Percentiles rank a stretch among this genome's conserved stretches.
Conservation (phyloP, 2,113 vertebrate species). For the Dromaius novaehollandiae region DNA sequence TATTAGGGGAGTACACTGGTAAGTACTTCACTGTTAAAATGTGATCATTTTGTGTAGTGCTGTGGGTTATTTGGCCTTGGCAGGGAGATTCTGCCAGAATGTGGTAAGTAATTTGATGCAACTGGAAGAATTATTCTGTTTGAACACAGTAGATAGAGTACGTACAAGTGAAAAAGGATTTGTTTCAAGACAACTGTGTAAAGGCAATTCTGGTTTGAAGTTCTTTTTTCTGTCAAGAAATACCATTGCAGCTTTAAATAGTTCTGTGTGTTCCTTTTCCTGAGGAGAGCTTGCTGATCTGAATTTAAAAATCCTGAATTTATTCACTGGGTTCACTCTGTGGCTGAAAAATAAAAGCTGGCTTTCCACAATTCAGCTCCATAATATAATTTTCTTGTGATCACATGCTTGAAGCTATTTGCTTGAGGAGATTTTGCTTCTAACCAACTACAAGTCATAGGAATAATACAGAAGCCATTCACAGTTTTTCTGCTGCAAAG, state of each 20-base stretch:
- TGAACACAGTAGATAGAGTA: not conserved
- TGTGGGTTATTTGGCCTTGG: not conserved
- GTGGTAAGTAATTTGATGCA: not conserved
- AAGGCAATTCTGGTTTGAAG: not conserved
- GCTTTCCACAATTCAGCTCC: not conserved
- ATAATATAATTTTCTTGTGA: not conserved
- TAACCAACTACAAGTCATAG: not conserved
- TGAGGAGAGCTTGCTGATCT: not conserved
- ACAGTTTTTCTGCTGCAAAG: not conserved
- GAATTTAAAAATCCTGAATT: not conserved
- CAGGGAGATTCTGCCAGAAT: not conserved
- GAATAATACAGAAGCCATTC: not conserved
- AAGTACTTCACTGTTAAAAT: not conserved
- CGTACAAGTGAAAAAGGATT: not conserved
- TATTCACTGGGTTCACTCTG: not conserved
- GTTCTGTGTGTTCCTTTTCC: not conserved
- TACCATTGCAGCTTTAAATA: not conserved
- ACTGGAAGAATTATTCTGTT: not conserved
- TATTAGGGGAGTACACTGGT: conserved; percentile 97
- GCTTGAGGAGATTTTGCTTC: not conserved
- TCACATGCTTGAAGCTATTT: not conserved
- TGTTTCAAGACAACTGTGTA: not conserved
- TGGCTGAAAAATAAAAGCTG: not conserved
- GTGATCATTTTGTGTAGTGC: not conserved
- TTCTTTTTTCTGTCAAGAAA: not conserved